These are phyloP conservation scores for Pachydiplax longipennis DNA, from an alignment of 2,888 invertebrate genomes.

Conservation along the genomic window DNA sequence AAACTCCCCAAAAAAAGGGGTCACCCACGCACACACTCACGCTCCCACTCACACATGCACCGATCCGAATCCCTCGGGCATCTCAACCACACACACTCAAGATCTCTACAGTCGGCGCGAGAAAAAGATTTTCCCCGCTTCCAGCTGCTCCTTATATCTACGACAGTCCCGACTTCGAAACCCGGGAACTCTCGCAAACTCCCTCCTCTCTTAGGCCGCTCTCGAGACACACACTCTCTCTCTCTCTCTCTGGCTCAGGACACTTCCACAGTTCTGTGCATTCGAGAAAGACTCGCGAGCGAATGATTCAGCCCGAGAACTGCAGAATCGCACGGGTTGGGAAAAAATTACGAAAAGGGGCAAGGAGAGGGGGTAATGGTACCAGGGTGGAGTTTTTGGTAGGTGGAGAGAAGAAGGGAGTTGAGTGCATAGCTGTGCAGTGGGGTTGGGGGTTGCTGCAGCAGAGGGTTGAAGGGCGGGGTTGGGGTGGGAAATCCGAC, in stretches of 20 bases:
- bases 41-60: neutral
- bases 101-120: neutral
- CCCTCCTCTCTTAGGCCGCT: neutral
- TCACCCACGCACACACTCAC: neutral
- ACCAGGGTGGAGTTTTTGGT: neutral
- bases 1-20: neutral
- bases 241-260: neutral
- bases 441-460: neutral
- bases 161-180: neutral
- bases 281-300: conserved; percentile 28
- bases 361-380: neutral
- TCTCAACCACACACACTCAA: neutral
- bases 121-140: neutral
- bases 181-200: neutral
- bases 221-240: neutral
- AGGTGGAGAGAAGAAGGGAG: neutral
- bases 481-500: conserved; percentile 12
- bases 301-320: neutral
- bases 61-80: neutral
- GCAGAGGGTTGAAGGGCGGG: neutral
- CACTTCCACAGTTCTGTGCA: neutral
- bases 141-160: neutral
- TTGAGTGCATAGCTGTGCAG: neutral
- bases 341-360: neutral
- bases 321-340: neutral